phyloP scores from a whole-genome alignment of 2,888 invertebrate species.

The Notodonta dromedarius region DNA sequence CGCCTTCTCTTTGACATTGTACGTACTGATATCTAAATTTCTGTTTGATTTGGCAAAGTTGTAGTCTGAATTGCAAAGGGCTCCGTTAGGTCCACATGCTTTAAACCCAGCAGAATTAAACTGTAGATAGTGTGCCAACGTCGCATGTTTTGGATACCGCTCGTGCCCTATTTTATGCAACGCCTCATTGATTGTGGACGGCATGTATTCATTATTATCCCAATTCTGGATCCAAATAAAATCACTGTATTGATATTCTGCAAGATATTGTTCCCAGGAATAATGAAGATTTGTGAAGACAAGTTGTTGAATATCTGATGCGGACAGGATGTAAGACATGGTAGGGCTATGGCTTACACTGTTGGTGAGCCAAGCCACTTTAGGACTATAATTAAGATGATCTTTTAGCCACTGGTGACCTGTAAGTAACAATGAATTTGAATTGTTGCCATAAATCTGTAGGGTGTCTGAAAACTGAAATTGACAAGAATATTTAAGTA shows the following conservation, averaged over 20 bases:
- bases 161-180: constrained; percentile 64
- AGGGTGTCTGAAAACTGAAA: neutral
- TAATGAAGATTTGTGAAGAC: constrained; percentile 96
- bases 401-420: constrained; percentile 95
- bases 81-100: constrained; percentile 67
- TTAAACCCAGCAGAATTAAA: constrained; percentile 68
- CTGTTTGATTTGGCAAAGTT: constrained; percentile 90
- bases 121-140: constrained; percentile 66
- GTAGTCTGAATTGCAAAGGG: constrained; percentile 57
- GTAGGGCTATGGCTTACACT: constrained; percentile 98
- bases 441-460: neutral
- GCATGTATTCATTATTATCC: constrained; percentile 73
- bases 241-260: constrained; percentile 93
- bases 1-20: constrained; percentile 93
- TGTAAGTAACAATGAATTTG: constrained; percentile 53
- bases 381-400: constrained; percentile 91
- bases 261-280: constrained; percentile 96
- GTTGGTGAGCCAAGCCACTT: constrained; percentile 95
- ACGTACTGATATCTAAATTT: constrained; percentile 90
- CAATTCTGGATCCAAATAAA: constrained; percentile 96
- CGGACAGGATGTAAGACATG: constrained; percentile 92
- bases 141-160: constrained; percentile 61
- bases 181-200: constrained; percentile 58
- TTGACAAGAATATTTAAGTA: constrained; percentile 51
- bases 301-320: constrained; percentile 91